Evolutionary conservation across 30 jellyfish, hydroid and myxozoan genomes (phyloP), one percentile per base, ranked within the genome.

Genomic region (Morbakka virulenta): DNA sequence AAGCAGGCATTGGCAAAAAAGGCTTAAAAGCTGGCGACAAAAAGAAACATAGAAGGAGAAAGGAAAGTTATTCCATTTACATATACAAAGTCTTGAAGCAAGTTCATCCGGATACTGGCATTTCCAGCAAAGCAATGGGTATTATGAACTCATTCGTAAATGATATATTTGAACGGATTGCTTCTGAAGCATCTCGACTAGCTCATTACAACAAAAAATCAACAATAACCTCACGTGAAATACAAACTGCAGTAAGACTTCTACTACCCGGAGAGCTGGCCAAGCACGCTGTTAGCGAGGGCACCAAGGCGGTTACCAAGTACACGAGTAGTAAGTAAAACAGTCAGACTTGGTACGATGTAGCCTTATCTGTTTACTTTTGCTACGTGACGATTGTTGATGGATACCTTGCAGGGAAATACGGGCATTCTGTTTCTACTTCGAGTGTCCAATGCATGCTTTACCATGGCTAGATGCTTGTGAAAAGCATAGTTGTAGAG

Each of bases 261-360:
- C 50, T 89, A 81, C 89, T 89, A 36, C 97, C 97, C 17, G 97
- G 97, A 11, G 97, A 89, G 27, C 90, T 89, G 23, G 97, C 97
- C 0, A 89, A 89, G 50, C 97, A 89, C 74, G 97, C 97, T 25
- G 97, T 89, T 1, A 82, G 95, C 41, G 97, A 89, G 72, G 97
- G 97, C 13, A 89, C 99, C 1, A 94, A 94, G 65, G 99, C 99
- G 24, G 99, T 94, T 22, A 94, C 97, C 47, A 94, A 94, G 57
- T 94, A 74, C 87, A 86, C 99, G 20, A 83, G 96, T 61, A 79
- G 95, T 90, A 91, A 73, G 52, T 83, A 70, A 65, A 51, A 24
- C 52, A n/a, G 30, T n/a, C 9, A 2, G 4, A 35, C 4, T 34
- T 0, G 62, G 28, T 34, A 22, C 34, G 1, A 21, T 27, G 27